phyloP scores from a whole-genome alignment of 2,113 vertebrate genomes.

The Phasianus colchicus region DNA sequence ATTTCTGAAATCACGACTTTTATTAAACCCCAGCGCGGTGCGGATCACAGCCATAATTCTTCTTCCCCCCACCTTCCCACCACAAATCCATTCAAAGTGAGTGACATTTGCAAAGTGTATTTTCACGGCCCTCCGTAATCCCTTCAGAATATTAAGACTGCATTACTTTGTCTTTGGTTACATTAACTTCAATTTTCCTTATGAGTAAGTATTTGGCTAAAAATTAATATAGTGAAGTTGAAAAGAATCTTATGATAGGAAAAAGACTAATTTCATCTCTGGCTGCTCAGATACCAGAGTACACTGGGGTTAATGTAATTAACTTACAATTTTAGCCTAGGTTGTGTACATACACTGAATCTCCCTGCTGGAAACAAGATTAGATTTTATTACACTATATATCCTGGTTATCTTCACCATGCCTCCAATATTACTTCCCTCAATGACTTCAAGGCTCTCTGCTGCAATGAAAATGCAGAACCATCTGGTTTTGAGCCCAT shows the following conservation, averaged over 20 bases:
- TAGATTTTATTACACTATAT: conserved; percentile 85
- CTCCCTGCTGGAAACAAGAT: conserved; percentile 82
- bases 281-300: conserved; percentile 79
- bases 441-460: conserved; percentile 75
- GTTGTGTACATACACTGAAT: conserved; percentile 84
- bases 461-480: conserved; percentile 76
- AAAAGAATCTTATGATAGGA: conserved; percentile 82
- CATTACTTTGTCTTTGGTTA: conserved; percentile 83
- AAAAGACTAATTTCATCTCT: conserved; percentile 82
- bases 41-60: conserved; percentile 15
- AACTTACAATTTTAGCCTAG: conserved; percentile 81
- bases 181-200: conserved; percentile 85
- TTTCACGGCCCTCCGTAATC: conserved; percentile 78
- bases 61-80: conserved; percentile 52
- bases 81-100: conserved; percentile 74
- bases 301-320: conserved; percentile 84
- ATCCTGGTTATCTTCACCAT: conserved; percentile 82
- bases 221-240: conserved; percentile 85
- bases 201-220: conserved; percentile 85
- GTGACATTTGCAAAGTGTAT: conserved; percentile 81
- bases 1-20: conserved; percentile 55
- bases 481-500: conserved; percentile 83
- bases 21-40: conserved; percentile 52
- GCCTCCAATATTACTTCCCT: conserved; percentile 79
- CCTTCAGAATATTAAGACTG: conserved; percentile 82